Evolutionary conservation across 2,113 vertebrate genomes (phyloP).

Genomic region (Kryptolebias marmoratus): DNA sequence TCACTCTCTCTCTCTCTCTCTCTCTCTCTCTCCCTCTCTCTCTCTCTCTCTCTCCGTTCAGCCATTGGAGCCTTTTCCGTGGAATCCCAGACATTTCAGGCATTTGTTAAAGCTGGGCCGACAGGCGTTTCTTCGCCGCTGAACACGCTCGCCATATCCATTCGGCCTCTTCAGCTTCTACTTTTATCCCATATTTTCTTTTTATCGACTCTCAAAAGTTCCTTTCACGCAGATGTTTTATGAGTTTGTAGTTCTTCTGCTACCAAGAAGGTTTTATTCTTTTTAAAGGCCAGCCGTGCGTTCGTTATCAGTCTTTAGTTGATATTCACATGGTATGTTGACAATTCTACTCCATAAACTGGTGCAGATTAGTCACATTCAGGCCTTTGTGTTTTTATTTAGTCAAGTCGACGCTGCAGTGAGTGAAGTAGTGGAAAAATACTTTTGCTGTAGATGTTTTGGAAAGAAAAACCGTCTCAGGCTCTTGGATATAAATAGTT

Average conservation of each 20-base stretch:
- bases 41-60: conserved; percentile 42
- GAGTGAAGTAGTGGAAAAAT: conserved; percentile 8
- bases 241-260: no score
- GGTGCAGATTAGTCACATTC: neutral
- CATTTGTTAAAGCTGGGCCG: conserved; percentile 76
- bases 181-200: conserved; percentile 34
- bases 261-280: no score
- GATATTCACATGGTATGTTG: no score
- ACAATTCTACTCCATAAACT: conserved; percentile 1
- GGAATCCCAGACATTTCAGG: conserved; percentile 82
- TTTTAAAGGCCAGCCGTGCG: no score
- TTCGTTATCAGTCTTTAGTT: no score
- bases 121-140: conserved; percentile 60
- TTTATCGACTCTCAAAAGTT: conserved; percentile 8
- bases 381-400: neutral
- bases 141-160: conserved; percentile 24
- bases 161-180: conserved; percentile 32
- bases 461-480: neutral
- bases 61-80: conserved; percentile 73
- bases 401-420: conserved; percentile 8
- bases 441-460: no score
- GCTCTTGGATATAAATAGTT: no score
- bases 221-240: neutral
- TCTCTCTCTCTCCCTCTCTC: no score
- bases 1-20: no score